phyloP scores from a whole-genome alignment of 2,888 invertebrate species.

The Adela reaumurella region DNA sequence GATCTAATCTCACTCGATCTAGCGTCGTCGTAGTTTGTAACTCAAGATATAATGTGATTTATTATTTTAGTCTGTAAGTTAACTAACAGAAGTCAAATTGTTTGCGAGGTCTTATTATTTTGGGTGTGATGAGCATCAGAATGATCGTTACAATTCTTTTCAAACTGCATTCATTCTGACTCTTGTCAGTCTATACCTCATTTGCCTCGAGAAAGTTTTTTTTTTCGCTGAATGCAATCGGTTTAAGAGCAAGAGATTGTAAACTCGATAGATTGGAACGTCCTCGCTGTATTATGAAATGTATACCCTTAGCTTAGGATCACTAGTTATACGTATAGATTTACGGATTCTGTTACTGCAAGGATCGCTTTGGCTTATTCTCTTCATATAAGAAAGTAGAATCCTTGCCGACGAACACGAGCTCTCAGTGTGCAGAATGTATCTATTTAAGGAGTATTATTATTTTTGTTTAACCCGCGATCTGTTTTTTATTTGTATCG shows the following conservation, averaged over 20 bases:
- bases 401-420: constrained; percentile 18
- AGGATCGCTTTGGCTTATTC: constrained; percentile 46
- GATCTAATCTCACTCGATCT: constrained; percentile 18
- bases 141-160: too few species aligned
- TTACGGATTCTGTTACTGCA: neutral
- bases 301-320: too few species aligned
- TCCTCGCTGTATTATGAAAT: too few species aligned
- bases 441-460: constrained; percentile 1
- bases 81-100: neutral
- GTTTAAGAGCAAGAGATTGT: too few species aligned
- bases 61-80: constrained; percentile 17
- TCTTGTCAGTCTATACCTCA: too few species aligned
- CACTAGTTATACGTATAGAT: neutral
- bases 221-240: too few species aligned
- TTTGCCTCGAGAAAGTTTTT: too few species aligned
- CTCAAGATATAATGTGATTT: constrained; percentile 51
- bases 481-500: constrained; percentile 4
- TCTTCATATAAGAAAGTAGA: constrained; percentile 37
- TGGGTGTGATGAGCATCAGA: too few species aligned
- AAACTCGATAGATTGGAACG: too few species aligned
- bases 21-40: constrained; percentile 45
- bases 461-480: neutral
- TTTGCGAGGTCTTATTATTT: too few species aligned
- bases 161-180: too few species aligned
- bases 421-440: neutral